phyloP scores from a whole-genome alignment of 2,888 invertebrate species.

The Drosophila stalkeri region DNA sequence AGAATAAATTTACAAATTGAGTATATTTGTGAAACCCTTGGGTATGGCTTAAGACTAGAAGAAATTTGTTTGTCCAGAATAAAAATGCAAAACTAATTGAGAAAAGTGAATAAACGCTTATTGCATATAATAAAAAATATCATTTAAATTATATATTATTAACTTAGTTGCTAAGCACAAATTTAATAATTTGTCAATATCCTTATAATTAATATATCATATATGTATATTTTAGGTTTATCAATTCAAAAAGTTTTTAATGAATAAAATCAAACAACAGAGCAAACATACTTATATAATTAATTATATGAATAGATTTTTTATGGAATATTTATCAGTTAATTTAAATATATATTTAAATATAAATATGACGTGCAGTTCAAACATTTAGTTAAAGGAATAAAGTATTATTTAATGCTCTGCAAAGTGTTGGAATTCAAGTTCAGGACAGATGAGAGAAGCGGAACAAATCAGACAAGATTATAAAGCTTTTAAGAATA shows the following conservation, averaged over 20 bases:
- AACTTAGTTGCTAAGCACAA: conserved; percentile 44
- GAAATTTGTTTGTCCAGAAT: conserved; percentile 41
- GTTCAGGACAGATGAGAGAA: conserved; percentile 7
- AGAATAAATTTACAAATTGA: conserved; percentile 72
- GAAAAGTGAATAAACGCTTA: conserved; percentile 40
- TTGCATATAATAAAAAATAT: conserved; percentile 34
- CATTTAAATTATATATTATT: conserved; percentile 17
- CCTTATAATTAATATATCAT: conserved; percentile 25
- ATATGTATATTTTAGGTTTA: conserved; percentile 19
- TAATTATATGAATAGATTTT: conserved; percentile 24
- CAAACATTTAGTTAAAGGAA: conserved; percentile 29
- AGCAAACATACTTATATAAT: conserved; percentile 34
- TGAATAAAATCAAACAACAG: conserved; percentile 52
- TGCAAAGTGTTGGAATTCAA: conserved; percentile 22
- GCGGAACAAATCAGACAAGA: conserved; percentile 19
- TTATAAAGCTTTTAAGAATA: background rate
- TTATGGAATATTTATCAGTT: conserved; percentile 16
- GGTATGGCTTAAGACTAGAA: conserved; percentile 43
- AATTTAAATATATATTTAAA: conserved; percentile 4
- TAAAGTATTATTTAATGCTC: conserved; percentile 29
- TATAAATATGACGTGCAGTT: conserved; percentile 40
- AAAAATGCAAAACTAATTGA: conserved; percentile 49
- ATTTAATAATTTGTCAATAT: conserved; percentile 19
- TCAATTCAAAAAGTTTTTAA: conserved; percentile 45
- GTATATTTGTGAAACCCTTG: conserved; percentile 58